Base-by-base conservation (phyloP, 2,888 invertebrate species). In the Stenurella melanura region DNA sequence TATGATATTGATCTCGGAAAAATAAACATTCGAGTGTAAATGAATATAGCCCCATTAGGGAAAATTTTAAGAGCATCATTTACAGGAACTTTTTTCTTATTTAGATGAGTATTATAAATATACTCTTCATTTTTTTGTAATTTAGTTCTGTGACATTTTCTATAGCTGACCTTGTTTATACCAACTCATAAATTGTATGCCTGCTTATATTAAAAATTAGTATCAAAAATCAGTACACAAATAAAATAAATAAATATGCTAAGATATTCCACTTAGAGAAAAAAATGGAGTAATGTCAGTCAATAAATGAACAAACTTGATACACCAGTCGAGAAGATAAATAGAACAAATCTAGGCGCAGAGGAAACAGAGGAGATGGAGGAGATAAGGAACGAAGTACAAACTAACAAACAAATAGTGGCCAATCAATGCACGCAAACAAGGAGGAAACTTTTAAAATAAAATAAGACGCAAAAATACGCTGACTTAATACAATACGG, bases 341-440 rank as follows among this genome's bases (percentile, higher is more conserved):
- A 61, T 61, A 61, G 26, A 61, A 61, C 61, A 19, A 61, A 30
- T 30, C 61, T n/a, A 61, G 61, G 30, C 61, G 61, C 61, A 61
- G 61, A 30, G 30, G 61, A 61, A 30, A 61, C 30, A 50, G 6
- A 50, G 50, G 50, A 50, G 50, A 50, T 50, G 50, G 15, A 50
- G 50, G 50, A 50, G 50, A 50, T 50, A 50, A n/a, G 50, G 7
- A 50, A 50, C 1, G 50, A n/a, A 15, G n/a, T 15, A 50, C 50
- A 50, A 50, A 50, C 50, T 50, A 50, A 50, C 50, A 50, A 50
- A 50, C 50, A 50, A 50, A 50, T 50, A 50, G n/a, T n/a, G 50
- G n/a, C 50, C 50, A 50, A 50, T 50, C 50, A 50, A 50, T 50
- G 50, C 50, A 50, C 50, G n/a, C 15, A 50, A 50, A 50, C 50